phyloP scores from a whole-genome alignment of 64 coral and sea anemone genomes.

The Stylophora pistillata region DNA sequence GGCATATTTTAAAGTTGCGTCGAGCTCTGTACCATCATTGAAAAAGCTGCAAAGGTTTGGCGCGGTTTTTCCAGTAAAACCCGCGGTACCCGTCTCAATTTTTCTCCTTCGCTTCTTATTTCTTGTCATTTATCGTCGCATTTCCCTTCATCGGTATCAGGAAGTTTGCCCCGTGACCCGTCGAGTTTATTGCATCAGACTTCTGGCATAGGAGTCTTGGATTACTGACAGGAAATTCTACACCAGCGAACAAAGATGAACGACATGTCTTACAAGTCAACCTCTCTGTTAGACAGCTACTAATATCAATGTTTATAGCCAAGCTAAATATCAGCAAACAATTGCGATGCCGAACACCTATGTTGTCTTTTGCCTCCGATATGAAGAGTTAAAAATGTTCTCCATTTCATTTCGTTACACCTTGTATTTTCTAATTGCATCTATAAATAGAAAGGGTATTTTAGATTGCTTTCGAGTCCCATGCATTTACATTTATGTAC shows the following conservation, averaged over 20 bases:
- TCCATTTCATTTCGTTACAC: not conserved
- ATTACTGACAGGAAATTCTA: not conserved
- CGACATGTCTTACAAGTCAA: not conserved
- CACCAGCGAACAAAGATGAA: not conserved
- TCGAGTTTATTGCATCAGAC: constrained; percentile 25
- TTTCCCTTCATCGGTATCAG: not conserved
- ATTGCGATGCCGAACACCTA: too few species aligned
- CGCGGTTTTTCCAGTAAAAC: not conserved
- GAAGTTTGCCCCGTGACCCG: not conserved
- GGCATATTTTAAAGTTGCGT: not conserved
- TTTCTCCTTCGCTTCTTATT: not conserved
- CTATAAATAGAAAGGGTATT: not conserved
- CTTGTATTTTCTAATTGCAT: not conserved
- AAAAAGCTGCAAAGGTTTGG: not conserved
- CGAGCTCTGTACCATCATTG: not conserved
- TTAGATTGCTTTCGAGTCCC: not conserved
- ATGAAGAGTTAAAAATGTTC: not conserved
- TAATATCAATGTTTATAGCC: not conserved
- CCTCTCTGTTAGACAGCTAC: not conserved
- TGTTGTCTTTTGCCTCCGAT: too few species aligned
- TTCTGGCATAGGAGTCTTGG: not conserved
- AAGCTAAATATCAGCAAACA: not conserved
- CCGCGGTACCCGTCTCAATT: not conserved
- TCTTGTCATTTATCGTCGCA: not conserved
- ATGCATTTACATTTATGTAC: too few species aligned